Evolutionary conservation across 2,797 vertebrate species (phyloP).

Genomic region (Kryptolebias ocellatus): DNA sequence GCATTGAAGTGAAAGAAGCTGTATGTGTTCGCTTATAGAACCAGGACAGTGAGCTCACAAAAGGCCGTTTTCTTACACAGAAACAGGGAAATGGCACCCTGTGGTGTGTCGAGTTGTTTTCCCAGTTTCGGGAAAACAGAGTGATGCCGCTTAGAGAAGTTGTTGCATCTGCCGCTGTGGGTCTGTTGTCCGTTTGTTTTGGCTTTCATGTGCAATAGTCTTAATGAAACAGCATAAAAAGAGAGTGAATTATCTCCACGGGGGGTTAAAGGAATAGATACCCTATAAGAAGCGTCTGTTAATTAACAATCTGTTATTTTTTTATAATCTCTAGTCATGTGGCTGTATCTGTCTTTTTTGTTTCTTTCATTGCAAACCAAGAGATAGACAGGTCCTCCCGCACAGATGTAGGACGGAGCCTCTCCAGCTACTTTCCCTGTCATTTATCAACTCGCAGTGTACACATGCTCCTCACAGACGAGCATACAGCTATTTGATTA

Average conservation of each 20-base stretch:
- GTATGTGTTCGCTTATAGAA: slow-evolving; percentile 53
- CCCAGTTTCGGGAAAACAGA: slow-evolving; percentile 35
- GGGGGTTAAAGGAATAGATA: slow-evolving; percentile 13
- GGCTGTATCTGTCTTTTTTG: background rate
- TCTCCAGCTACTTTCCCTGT: slow-evolving; percentile 44
- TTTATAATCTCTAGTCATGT: background rate
- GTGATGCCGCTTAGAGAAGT: slow-evolving; percentile 52
- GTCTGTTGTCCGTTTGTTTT: slow-evolving; percentile 44
- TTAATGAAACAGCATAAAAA: slow-evolving; percentile 30
- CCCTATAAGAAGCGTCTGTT: slow-evolving; percentile 8
- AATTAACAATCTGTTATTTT: slow-evolving; percentile 23
- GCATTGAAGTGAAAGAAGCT: slow-evolving; percentile 26
- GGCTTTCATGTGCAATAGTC: slow-evolving; percentile 10
- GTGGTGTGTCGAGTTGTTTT: slow-evolving; percentile 59
- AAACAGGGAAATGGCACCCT: slow-evolving; percentile 57
- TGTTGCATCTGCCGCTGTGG: slow-evolving; percentile 55
- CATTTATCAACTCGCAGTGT: slow-evolving; percentile 66
- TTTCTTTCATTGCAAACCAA: slow-evolving; percentile 10
- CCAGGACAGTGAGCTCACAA: slow-evolving; percentile 56
- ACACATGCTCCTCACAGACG: slow-evolving; percentile 66
- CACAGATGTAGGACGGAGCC: slow-evolving; percentile 27
- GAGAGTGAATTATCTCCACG: slow-evolving; percentile 32
- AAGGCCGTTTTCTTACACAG: slow-evolving; percentile 46
- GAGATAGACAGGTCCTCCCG: slow-evolving; percentile 32
- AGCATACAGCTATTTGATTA: slow-evolving; percentile 78